Base-by-base conservation (phyloP, 2,797 vertebrate genomes). In the Benthosema pterotum region DNA sequence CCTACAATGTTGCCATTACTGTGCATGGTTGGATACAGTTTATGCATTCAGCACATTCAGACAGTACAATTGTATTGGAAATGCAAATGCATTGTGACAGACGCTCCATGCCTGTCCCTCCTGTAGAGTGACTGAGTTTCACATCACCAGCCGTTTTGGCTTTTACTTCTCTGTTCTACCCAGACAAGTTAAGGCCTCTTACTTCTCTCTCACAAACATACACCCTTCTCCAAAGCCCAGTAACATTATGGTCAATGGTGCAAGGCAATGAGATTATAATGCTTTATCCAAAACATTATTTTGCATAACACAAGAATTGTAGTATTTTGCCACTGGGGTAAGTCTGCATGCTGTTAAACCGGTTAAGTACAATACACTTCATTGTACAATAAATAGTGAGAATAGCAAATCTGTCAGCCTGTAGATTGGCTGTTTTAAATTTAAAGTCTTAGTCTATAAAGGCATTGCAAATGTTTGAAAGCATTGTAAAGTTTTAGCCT, bases 221-320 rank as follows among this genome's bases (percentile, higher is more conserved):
- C n/a, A n/a, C 22, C 5, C 8, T 6, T 32, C 28, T 32, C 28
- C 22, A 25, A 25, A 3, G 22, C 22, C 22, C 22, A 3, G 22
- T 25, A 25, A 25, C 22, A 25, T 25, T n/a, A 25, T 25, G 55
- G 71, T 80, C 69, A 79, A 64, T 53, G 50, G 52, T 75, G 49
- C 58, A 68, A 67, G 82, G 73, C 71, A 25, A 64, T 17, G 50
- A 55, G 64, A 75, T 75, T 81, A 87, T 80, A 84, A 83, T 80
- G 79, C 72, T 28, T 28, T 6, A 53, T 50, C 52, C 18, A 66
- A 42, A 67, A 83, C 87, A 85, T 84, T 74, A 69, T 79, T 63
- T 90, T 91, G 88, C 49, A 60, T 75, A 90, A 91, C 63, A 53
- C 43, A 79, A 32, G 76, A 74, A 75, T 84, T 78, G 78, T 70